These are phyloP conservation scores for Chymomyza procnemis DNA, from an alignment of 2,888 invertebrate genomes.

Conservation along the genomic window DNA sequence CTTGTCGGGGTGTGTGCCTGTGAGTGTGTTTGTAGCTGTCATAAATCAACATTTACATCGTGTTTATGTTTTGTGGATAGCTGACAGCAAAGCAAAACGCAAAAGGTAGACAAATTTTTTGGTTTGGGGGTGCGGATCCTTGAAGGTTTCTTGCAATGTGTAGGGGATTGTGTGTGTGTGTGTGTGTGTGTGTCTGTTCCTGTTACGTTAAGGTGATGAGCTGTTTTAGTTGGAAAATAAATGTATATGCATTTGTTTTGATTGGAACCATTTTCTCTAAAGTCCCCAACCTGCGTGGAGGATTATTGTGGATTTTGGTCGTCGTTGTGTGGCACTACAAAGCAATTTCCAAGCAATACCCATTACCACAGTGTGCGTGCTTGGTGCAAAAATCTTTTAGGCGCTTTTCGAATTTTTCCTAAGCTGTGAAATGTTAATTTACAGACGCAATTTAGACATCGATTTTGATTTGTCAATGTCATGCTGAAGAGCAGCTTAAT, in stretches of 20 bases:
- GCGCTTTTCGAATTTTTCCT: background rate
- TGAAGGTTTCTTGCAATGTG: background rate
- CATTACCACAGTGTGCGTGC: background rate
- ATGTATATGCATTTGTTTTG: slow-evolving; percentile 7
- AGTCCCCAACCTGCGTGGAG: background rate
- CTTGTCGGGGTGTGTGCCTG: background rate
- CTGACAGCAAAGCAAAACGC: slow-evolving; percentile 27
- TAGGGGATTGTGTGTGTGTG: slow-evolving; percentile 5
- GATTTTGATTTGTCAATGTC: no score
- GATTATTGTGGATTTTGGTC: background rate
- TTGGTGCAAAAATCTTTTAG: background rate
- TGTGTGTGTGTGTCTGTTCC: background rate
- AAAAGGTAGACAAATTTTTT: slow-evolving; percentile 26
- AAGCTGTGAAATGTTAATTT: no score
- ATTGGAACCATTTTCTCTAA: background rate
- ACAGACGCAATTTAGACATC: no score
- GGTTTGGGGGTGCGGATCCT: background rate
- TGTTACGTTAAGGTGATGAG: slow-evolving; percentile 24
- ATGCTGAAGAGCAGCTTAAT: no score
- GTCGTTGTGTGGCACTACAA: background rate
- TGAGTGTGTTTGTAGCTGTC: slow-evolving; percentile 39
- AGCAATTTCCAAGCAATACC: background rate
- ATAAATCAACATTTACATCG: slow-evolving; percentile 65
- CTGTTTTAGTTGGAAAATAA: slow-evolving; percentile 13
- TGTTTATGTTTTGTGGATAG: slow-evolving; percentile 35